Evolutionary conservation across 2,888 invertebrate species (phyloP), one percentile per base, ranked within the genome.

Genomic region (Silvanus unidentatus): DNA sequence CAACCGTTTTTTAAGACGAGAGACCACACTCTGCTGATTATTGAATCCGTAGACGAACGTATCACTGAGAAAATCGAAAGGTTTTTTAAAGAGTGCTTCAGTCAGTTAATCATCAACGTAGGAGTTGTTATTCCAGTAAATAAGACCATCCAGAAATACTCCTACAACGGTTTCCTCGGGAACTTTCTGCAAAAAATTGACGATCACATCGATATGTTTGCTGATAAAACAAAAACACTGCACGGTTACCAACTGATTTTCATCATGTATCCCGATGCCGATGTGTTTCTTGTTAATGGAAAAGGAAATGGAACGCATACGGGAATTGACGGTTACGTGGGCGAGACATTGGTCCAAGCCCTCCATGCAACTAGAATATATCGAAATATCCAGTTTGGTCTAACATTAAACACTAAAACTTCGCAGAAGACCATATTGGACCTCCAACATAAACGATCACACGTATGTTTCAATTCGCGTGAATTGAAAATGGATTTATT

Each of bases 331-430:
- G 43, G 27, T 4, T 12, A 27, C 5, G 39, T 39, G 35, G 11
- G 38, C 4, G 32, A 10, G 28, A 39, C 43, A 1, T 22, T 43
- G 5, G 13, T 43, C 15, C 10, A 39, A n/a, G 14, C n/a, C 9
- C 32, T 43, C 10, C 39, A 43, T 27, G 43, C 43, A 12, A 39
- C 12, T 32, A 34, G 30, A 30, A 39, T 10, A 1, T 43, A 39
- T 27, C n/a, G n/a, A n/a, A n/a, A n/a, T n/a, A n/a, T n/a, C n/a
- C n/a, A n/a, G n/a, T 37, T 38, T 38, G 39, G 39, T 9, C 22
- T 39, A n/a, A 34, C 28, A n/a, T 34, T 43, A 3, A n/a, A n/a
- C n/a, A n/a, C n/a, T n/a, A n/a, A n/a, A n/a, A n/a, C n/a, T n/a
- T n/a, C n/a, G n/a, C n/a, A n/a, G n/a, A n/a, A n/a, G n/a, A n/a